Percentiles rank a stretch among this genome's conserved stretches.
Conservation (phyloP, 2,113 vertebrate genomes). For the Lagenorhynchus albirostris region DNA sequence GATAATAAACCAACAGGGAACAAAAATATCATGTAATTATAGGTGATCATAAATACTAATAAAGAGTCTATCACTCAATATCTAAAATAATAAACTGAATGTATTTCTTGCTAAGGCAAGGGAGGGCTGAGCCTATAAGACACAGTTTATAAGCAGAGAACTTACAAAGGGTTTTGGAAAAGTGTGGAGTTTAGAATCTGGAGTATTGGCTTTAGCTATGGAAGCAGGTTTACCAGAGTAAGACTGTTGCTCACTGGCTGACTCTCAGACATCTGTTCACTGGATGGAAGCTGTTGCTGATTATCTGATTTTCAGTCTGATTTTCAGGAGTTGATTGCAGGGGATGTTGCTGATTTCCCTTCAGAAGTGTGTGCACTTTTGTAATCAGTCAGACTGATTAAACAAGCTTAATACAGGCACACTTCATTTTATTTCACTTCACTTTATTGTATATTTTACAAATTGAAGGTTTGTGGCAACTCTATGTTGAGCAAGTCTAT, state of each 20-base stretch:
- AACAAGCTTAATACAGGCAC: background rate
- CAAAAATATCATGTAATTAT: background rate
- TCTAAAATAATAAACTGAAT: background rate
- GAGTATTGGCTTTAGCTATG: background rate
- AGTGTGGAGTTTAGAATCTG: background rate
- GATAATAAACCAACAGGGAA: background rate
- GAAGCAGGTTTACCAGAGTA: background rate
- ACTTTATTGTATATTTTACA: background rate
- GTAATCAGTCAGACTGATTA: background rate
- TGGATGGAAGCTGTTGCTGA: background rate
- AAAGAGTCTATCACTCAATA: background rate
- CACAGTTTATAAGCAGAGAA: background rate
- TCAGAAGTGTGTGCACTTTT: background rate
- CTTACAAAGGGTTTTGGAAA: background rate
- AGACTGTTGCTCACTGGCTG: background rate
- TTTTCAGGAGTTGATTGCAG: background rate
- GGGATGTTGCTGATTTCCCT: background rate
- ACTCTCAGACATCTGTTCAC: background rate
- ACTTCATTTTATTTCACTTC: background rate
- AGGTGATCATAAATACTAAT: background rate
- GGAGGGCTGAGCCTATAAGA: background rate
- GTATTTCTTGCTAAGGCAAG: background rate
- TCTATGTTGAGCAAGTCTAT: background rate
- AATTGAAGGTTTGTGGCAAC: background rate
- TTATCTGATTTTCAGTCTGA: background rate